Evolutionary conservation across 2,797 vertebrate species (phyloP), one percentile per base, ranked within the genome.

Genomic region (Falco biarmicus): DNA sequence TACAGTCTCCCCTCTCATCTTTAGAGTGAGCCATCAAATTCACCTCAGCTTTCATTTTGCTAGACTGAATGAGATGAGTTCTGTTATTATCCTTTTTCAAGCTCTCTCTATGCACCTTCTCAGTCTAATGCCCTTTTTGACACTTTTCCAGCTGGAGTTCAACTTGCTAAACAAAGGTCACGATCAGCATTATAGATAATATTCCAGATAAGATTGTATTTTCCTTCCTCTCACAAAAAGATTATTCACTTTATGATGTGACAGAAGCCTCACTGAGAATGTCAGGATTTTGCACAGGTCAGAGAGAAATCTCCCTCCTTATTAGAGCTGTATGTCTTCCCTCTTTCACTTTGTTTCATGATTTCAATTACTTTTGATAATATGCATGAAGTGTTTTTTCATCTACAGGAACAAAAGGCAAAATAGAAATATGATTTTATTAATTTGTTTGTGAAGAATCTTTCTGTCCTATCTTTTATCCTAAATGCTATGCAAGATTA

Each of bases 361-460:
- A 91, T 95, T 95, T 96, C 95, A 95, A 53, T 95, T 91, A 90
- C 83, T 95, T 94, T 83, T 93, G 66, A 89, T 89, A 94, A 90
- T 88, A 61, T 48, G 56, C 34, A 87, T 24, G 60, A 71, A 90
- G 28, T 26, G 39, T 81, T 45, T 68, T 90, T 94, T 94, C n/a
- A 88, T 89, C 39, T 75, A 31, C 3, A 13, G 53, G 61, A 96
- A 96, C 71, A 93, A 92, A 97, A 95, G 77, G 34, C 15, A 48
- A 97, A 97, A 81, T 82, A 94, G 91, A 97, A 97, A 90, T 95
- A 83, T 21, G 11, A 90, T 89, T 97, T 96, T 94, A 91, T 93
- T 86, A 37, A 57, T 93, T 96, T 91, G 48, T 86, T 97, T 91
- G 39, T 95, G 54, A 93, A 90, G 68, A 73, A 90, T 86, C 50